Base-by-base conservation (phyloP, 2,113 vertebrate genomes). In the Tapirus terrestris region DNA sequence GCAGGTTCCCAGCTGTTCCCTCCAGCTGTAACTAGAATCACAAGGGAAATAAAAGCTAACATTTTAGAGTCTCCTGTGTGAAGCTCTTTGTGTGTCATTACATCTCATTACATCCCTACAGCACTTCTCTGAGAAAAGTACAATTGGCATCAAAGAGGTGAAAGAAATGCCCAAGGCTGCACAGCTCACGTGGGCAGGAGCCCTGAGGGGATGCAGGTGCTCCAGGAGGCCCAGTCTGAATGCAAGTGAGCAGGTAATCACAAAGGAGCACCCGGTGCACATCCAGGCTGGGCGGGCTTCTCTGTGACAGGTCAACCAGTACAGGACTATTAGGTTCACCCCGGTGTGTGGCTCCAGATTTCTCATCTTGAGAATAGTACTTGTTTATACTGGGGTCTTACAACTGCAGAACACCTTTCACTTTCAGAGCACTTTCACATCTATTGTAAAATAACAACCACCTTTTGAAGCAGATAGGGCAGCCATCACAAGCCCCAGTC, bases 291-390 rank as follows among this genome's bases (percentile, higher is more conserved):
- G 25, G 11, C n/a, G 18, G 68, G 16, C 53, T 89, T 60, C 77
- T 31, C 48, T 20, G 1, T 7, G 39, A 56, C 45, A 8, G 1
- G 14, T 20, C 79, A 36, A 20, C 29, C 48, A 23, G 1, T 31
- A 12, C 16, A 45, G 25, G 36, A 27, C 29, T 6, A 10, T 29
- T 11, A 31, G 39, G 61, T 33, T 4, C 39, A 1, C 23, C 43
- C 45, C 18, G 60, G 27, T 0, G 0, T 9, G 53, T 1, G 18
- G 13, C 53, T 36, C 13, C 39, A 17, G 36, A 1, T 8, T 9
- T 68, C 61, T 70, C 23, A 0, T n/a, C n/a, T 70, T 27, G 20
- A 5, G 61, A 23, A 17, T 31, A 6, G 21, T 58, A 31, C 53
- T 21, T 27, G 13, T 21, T 21, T 27, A 9, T 12, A 2, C 1